phyloP scores from a whole-genome alignment of 2,888 invertebrate species.

The Lapara coniferarum region DNA sequence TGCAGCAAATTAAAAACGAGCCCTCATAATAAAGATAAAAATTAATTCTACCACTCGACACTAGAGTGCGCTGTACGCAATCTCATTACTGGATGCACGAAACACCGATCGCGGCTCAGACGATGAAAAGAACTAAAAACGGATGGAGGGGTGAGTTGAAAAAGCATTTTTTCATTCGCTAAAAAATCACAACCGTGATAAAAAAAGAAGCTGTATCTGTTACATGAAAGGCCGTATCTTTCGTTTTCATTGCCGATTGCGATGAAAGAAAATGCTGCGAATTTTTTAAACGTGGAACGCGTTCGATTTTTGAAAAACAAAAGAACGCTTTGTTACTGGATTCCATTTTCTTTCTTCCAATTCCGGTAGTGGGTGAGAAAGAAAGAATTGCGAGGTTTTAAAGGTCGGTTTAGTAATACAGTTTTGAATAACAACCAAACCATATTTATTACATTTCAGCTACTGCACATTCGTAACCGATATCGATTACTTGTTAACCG shows the following conservation, averaged over 20 bases:
- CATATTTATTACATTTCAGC: not conserved
- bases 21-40: slow-evolving; percentile 30
- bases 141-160: slow-evolving; percentile 29
- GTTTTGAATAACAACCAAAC: not conserved
- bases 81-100: slow-evolving; percentile 32
- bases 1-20: slow-evolving; percentile 5
- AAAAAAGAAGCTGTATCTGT: slow-evolving; percentile 24
- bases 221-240: slow-evolving; percentile 28
- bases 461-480: not conserved
- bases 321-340: slow-evolving; percentile 18
- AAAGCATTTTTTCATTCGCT: slow-evolving; percentile 35
- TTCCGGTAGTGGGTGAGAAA: slow-evolving; percentile 18
- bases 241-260: slow-evolving; percentile 26
- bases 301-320: slow-evolving; percentile 23
- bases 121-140: slow-evolving; percentile 30
- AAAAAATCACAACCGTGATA: slow-evolving; percentile 28
- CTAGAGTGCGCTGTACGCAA: slow-evolving; percentile 44
- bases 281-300: slow-evolving; percentile 20
- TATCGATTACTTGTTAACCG: not conserved
- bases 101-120: slow-evolving; percentile 28
- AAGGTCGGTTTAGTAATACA: slow-evolving; percentile 1
- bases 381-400: slow-evolving; percentile 10
- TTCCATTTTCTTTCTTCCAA: slow-evolving; percentile 23
- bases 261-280: slow-evolving; percentile 26
- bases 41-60: slow-evolving; percentile 43